Evolutionary conservation across 92 coral and sea anemone genomes (phyloP), one percentile per base, ranked within the genome.

Genomic region (Epizoanthus fatuus): DNA sequence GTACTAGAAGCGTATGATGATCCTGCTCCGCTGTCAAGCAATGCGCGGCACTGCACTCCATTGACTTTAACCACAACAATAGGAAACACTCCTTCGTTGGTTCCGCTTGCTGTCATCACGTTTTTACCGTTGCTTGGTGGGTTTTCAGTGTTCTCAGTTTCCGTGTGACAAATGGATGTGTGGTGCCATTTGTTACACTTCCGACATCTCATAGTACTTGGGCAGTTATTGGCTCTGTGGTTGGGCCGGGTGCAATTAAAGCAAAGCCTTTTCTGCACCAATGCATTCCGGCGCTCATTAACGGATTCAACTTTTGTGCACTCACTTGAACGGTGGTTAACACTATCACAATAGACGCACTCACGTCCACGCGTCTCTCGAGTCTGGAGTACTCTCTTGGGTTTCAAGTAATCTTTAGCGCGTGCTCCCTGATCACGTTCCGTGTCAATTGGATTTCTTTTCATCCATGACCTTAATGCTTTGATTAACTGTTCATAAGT

Each of bases 21-120:
- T 71, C 76, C 76, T 2, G 76, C 76, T 1, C 76, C 60, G 7
- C n/a, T 71, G n/a, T 71, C 76, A 10, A 71, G 9, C 16, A 71
- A 17, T 22, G 76, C 76, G 4, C 60, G 13, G 12, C 60, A 71
- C 42, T 47, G 39, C 59, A 71, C 59, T 2, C 76, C 76, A 5
- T 47, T 71, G 2, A 47, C 39, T 49, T 11, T 51, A 25, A 72
- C 60, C 0, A 71, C 59, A 49, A 49, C 20, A 3, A 71, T 8
- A 0, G 76, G 77, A 29, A 72, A 49, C 57, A 72, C 77, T 0
- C 62, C 39, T 25, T 72, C 62, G 4, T 7, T n/a, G 40, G 22
- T 22, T 6, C 77, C 17, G 37, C 17, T 49, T 9, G 77, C 62
- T 0, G 77, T 20, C 77, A 72, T 70, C 56, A 55, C 58, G n/a